Base-by-base conservation (phyloP, 2,797 vertebrate species). In the Rachycentron canadum region DNA sequence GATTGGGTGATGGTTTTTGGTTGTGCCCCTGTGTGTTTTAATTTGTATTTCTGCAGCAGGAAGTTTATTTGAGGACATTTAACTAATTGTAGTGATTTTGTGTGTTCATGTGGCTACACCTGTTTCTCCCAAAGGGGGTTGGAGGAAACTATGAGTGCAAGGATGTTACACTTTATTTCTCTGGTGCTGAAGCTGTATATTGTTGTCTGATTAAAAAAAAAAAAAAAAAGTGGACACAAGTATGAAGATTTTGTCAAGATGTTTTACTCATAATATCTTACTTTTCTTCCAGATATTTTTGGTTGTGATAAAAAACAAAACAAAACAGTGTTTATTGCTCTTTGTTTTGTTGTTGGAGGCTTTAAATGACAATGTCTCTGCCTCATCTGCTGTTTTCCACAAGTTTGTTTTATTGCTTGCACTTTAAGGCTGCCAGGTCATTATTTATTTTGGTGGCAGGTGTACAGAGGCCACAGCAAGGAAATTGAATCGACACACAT, bases 11-110 rank as follows among this genome's bases (percentile, higher is more conserved):
- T 81, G 28, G 53, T 74, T 85, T 88, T 82, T 78, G 86, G 85
- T 89, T 82, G 79, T 82, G 89, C 92, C 92, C 92, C 91, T 74
- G 84, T 89, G 91, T 76, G 78, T 84, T 92, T 95, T 95, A 91
- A 95, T 96, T 95, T 95, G 93, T 94, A 93, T 94, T 92, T 93
- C 94, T 94, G 93, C 93, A 89, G 90, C 89, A 88, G 92, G 92
- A 95, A 92, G 91, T 94, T 94, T 93, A 94, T 95, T 95, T 94
- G 89, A 94, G 91, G 94, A 92, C 93, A 92, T 94, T 95, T 94
- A 95, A 93, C 93, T 94, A 94, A 95, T 94, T 93, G 94, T 93
- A 84, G 91, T 91, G 92, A 94, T 93, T 92, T 93, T 0, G 61
- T 65, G 76, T 70, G 85, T 84, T 86, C 89, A 50, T 90, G 90